A percentile compares a stretch with the other conserved stretches of the same genome.
Evolutionary conservation across 2,888 invertebrate species (phyloP).

Genomic region (Pristionchus exspectatus): DNA sequence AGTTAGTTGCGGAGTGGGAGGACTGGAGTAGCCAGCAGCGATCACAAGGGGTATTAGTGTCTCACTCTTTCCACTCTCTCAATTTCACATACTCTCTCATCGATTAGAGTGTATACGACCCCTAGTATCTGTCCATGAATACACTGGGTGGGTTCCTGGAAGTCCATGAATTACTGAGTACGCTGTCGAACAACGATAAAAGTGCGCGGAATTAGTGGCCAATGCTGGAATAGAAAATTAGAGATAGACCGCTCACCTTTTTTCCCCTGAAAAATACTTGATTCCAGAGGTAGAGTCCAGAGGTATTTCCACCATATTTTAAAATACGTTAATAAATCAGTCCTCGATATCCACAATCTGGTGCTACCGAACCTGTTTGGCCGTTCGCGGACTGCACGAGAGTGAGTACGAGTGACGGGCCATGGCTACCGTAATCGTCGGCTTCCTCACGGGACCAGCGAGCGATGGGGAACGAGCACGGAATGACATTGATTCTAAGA

Average conservation of each 20-base stretch:
- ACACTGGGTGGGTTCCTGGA: not conserved
- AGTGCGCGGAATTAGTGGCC: slow-evolving; percentile 1
- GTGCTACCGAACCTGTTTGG: slow-evolving; percentile 20
- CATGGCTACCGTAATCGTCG: slow-evolving; percentile 42
- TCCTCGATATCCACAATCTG: not conserved
- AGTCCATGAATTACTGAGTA: not conserved
- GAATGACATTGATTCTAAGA: slow-evolving; percentile 18
- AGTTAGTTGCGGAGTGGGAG: not conserved
- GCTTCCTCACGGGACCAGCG: not conserved
- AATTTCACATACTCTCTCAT: not conserved
- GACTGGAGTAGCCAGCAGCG: not conserved
- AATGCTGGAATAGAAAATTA: not conserved
- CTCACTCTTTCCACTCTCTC: not conserved
- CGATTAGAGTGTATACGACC: not conserved
- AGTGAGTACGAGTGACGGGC: slow-evolving; percentile 20
- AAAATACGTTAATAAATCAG: not conserved
- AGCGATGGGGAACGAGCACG: slow-evolving; percentile 1
- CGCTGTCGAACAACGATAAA: not conserved
- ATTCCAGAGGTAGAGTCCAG: too few species aligned
- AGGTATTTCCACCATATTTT: too few species aligned
- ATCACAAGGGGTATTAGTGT: slow-evolving; percentile 1
- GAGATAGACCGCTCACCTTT: not conserved
- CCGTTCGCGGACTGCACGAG: slow-evolving; percentile 28
- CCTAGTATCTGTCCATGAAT: not conserved
- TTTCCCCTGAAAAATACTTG: not conserved